Evolutionary conservation across 2,888 invertebrate genomes (phyloP), one percentile per base, ranked within the genome.

Genomic region (Melieria crassipennis): DNA sequence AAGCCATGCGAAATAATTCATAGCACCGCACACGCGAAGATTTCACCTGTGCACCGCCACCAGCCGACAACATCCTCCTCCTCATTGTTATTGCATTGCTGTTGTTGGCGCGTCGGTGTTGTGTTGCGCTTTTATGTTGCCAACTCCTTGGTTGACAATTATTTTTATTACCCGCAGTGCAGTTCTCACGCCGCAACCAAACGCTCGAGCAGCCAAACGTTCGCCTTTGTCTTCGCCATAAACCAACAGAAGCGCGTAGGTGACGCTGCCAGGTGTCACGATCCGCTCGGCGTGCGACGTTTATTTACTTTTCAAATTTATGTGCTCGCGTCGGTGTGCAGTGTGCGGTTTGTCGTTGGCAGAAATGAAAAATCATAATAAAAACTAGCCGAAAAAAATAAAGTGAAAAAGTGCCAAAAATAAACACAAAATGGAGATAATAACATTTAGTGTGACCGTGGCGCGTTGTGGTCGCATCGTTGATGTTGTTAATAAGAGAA

Each of bases 101-200:
- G 30, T 30, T 30, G 30, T 30, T 30, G 30, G 1, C 4, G 45
- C 6, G 42, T 50, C 52, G 6, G 2, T 7, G 30, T 48, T 64
- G 61, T 66, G 61, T 58, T 65, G 55, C 62, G 13, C 13, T 4
- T 45, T 3, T 52, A 50, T n/a, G 10, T 4, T 64, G n/a, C 3
- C 72, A 74, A 76, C 76, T 78, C 78, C 78, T 77, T 73, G 75
- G 78, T 72, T 77, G 79, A 78, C 78, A 79, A 79, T 79, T 79
- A 79, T 76, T 78, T 77, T 79, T 79, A 79, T 77, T 76, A 73
- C 75, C 65, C 71, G 50, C 70, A 69, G 67, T 71, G 72, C 61
- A 30, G 30, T 30, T 30, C 3, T 30, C 30, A 30, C 16, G 16
- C 16, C 16, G 16, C 16, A 16, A 16, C 16, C 16, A 16, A 16